Conservation (phyloP, 2,797 vertebrate genomes). For the Liasis olivaceus region DNA sequence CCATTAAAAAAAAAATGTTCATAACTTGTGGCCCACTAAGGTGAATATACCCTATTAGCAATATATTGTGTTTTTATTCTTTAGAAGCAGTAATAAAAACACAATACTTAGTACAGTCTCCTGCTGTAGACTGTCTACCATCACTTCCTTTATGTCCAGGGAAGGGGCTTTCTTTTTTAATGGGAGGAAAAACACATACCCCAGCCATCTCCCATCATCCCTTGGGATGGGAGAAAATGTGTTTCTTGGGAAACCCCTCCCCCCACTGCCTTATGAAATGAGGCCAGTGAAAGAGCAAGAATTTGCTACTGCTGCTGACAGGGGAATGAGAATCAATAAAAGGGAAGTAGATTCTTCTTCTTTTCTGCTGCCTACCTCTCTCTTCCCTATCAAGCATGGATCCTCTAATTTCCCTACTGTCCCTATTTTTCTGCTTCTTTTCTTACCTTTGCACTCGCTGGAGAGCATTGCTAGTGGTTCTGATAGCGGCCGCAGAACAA, state of each 20-base stretch:
- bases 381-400: no score
- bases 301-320: background rate
- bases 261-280: background rate
- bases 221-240: background rate
- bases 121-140: background rate
- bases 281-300: background rate
- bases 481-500: no score
- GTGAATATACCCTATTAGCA: background rate
- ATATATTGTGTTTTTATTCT: background rate
- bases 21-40: background rate
- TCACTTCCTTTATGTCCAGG: background rate
- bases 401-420: no score
- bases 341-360: no score
- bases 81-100: no score
- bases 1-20: background rate
- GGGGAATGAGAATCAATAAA: background rate
- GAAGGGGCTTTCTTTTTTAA: background rate
- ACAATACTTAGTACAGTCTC: background rate
- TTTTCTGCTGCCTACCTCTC: no score
- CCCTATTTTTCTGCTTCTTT: no score
- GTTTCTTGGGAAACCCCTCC: background rate
- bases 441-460: no score
- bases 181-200: background rate
- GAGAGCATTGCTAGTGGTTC: no score
- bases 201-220: background rate